Base-by-base conservation (phyloP, 2,797 vertebrate species). In the Hippocampus kuda region DNA sequence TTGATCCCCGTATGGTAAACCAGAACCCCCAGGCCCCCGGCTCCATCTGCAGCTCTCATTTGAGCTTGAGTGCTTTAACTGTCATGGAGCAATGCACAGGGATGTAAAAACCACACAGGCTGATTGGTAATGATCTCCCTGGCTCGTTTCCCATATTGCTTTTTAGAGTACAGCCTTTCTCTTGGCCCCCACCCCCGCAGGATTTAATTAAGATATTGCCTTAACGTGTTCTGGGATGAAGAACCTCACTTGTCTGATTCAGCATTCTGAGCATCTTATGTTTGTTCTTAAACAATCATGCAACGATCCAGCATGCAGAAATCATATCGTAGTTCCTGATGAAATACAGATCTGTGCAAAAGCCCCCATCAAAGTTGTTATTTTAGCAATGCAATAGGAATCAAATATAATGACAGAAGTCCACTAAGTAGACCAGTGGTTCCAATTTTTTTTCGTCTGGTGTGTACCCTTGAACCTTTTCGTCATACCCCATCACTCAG, bases 151-250 rank as follows among this genome's bases (percentile, higher is more conserved):
- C 90, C 67, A 18, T 48, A 77, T 75, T 76, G 83, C 83, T 88
- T 82, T 88, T 86, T 81, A 83, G 85, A 88, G 87, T 84, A 80
- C 78, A 83, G 75, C 34, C 77, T 73, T 72, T 82, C 67, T 73
- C 72, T 65, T 44, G 27, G 8, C 16, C 16, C 16, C 44, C 44
- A 10, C 61, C 12, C 78, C 73, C 79, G 72, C 78, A 78, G 77
- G 81, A 88, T 90, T 90, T 88, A 88, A 90, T 90, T 89, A 89
- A 85, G 87, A 88, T 87, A 85, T 87, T 88, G 86, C 87, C 81
- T 79, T 81, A 72, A 86, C 81, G 82, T 81, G 86, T 87, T 89
- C 80, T 81, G 81, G 79, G 79, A 84, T 72, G 30, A 77, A 71
- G 69, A 77, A 63, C 48, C 72, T 8, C 56, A 30, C 72, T 78